These are phyloP conservation scores for Trichopria drosophilae DNA, from an alignment of 2,888 invertebrate species.

Conservation along the genomic window DNA sequence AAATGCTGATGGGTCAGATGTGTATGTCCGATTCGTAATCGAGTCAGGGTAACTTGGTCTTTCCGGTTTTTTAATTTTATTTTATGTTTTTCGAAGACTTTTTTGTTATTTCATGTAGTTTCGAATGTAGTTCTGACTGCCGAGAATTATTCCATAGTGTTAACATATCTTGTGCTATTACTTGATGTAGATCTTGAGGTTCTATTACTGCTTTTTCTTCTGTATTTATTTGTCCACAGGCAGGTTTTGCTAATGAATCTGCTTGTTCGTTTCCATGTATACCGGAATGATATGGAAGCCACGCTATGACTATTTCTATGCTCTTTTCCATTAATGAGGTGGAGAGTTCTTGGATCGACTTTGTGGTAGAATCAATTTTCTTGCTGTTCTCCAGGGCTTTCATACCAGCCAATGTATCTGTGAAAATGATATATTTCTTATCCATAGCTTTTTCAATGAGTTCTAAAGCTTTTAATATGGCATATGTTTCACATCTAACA, in stretches of 20 bases:
- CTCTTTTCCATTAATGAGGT: background rate
- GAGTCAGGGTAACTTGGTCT: no score
- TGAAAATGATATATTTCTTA: background rate
- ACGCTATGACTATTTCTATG: background rate
- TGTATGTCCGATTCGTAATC: no score
- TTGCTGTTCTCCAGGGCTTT: background rate
- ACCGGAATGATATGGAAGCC: no score
- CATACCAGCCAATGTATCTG: background rate
- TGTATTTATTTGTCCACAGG: background rate
- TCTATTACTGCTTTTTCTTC: no score
- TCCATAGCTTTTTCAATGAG: background rate
- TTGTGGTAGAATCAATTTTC: background rate
- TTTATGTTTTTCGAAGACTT: background rate
- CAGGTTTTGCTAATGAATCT: no score
- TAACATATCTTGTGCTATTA: background rate
- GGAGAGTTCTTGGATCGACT: background rate
- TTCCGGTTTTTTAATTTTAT: background rate
- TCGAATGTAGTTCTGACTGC: background rate
- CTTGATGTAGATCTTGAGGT: background rate
- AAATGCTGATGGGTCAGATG: no score
- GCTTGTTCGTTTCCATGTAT: no score
- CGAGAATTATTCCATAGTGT: background rate
- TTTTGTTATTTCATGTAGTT: conserved; percentile 10
- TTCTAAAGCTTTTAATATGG: background rate
- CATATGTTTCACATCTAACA: background rate